phyloP scores from a whole-genome alignment of 2,888 invertebrate species.

The Gerris lacustris region DNA sequence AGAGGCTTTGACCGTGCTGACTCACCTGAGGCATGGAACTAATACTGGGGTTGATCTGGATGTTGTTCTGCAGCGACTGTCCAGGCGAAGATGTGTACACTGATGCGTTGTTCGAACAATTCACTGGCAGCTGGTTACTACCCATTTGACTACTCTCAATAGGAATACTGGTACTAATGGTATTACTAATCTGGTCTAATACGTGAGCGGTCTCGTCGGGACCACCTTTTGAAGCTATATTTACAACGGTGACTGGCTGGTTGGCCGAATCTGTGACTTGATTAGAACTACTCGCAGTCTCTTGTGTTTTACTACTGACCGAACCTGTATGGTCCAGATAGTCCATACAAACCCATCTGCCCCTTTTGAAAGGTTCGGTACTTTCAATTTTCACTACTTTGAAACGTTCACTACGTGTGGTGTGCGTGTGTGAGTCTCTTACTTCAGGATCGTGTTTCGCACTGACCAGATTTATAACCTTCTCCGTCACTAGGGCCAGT shows the following conservation, averaged over 20 bases:
- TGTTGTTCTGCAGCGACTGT: conserved; percentile 33
- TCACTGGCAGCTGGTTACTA: conserved; percentile 20
- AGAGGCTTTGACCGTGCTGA: conserved; percentile 31
- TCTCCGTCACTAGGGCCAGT: conserved; percentile 28
- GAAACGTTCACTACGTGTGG: conserved; percentile 67
- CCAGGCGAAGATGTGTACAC: conserved; percentile 33
- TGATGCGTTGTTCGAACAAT: conserved; percentile 16
- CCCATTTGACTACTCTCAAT: conserved; percentile 17
- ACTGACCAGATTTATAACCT: conserved; percentile 31
- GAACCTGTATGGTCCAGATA: conserved; percentile 68
- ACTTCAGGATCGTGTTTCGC: conserved; percentile 38
- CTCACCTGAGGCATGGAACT: conserved; percentile 25
- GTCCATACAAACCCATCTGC: conserved; percentile 90
- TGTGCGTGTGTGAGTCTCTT: conserved; percentile 49
- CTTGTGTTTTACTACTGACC: conserved; percentile 18
- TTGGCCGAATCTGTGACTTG: not conserved
- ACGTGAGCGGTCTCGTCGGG: conserved; percentile 10
- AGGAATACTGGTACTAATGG: conserved; percentile 15
- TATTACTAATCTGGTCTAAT: conserved; percentile 15
- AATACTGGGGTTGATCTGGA: conserved; percentile 24
- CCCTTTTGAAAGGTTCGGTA: conserved; percentile 83
- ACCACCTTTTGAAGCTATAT: conserved; percentile 22
- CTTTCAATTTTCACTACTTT: conserved; percentile 93
- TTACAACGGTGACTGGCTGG: conserved; percentile 18
- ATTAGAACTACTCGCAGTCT: not conserved